Evolutionary conservation across 2,113 vertebrate species (phyloP).

Genomic region (Hyla sarda): DNA sequence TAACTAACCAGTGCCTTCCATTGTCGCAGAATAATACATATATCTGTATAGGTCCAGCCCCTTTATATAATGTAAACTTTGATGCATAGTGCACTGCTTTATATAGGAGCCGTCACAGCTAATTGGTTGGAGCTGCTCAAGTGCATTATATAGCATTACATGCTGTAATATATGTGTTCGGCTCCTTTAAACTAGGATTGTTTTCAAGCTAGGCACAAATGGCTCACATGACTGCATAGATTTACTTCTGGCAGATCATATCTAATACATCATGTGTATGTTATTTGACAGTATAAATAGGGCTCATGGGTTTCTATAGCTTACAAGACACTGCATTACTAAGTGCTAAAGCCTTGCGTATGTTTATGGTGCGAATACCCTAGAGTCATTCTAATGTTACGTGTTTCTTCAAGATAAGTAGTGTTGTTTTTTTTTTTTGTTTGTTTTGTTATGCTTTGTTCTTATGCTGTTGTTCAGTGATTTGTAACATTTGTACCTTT

Average conservation of each 20-base stretch:
- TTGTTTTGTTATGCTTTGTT: not conserved
- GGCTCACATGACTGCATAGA: not conserved
- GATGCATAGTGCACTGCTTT: not conserved
- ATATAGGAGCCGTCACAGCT: not conserved
- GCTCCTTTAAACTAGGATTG: not conserved
- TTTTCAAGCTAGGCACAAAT: slow-evolving; percentile 4
- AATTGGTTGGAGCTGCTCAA: not conserved
- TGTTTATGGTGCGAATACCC: not conserved
- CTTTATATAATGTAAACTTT: not conserved
- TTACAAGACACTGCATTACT: not conserved
- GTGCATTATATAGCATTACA: not conserved
- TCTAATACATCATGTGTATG: not conserved
- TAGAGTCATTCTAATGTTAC: not conserved
- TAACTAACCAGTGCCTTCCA: not conserved
- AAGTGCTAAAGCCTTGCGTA: not conserved
- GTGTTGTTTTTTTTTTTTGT: not conserved
- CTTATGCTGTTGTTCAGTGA: not conserved
- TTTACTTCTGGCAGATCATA: not conserved
- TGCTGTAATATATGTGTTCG: not conserved
- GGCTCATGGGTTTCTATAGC: not conserved
- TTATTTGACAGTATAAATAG: not conserved
- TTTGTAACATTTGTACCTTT: not conserved
- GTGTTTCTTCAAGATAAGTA: not conserved
- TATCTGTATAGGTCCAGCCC: not conserved
- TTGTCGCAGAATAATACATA: not conserved